A percentile compares a stretch with the other conserved stretches of the same genome.
Evolutionary conservation across 2,113 vertebrate species (phyloP).

Genomic region (Opisthocomus hoazin): DNA sequence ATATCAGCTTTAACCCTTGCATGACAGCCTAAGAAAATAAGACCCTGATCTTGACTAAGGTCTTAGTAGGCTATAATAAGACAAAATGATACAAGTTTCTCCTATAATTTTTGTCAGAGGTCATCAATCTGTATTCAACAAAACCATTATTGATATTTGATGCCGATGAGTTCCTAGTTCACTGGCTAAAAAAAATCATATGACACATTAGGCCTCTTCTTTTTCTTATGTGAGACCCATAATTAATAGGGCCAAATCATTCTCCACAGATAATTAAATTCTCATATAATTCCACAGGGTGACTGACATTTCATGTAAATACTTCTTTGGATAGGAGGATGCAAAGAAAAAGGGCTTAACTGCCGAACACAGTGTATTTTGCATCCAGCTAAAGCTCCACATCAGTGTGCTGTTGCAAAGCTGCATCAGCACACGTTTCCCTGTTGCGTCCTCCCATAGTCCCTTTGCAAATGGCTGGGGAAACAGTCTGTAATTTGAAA

Average conservation of each 20-base stretch:
- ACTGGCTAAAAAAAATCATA: background rate
- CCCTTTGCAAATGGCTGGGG: background rate
- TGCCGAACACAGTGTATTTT: background rate
- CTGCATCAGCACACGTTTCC: background rate
- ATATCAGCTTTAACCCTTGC: constrained; percentile 56
- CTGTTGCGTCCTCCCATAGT: background rate
- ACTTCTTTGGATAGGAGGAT: background rate
- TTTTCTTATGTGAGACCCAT: constrained; percentile 29
- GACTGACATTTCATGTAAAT: constrained; percentile 50
- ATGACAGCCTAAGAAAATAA: constrained; percentile 43
- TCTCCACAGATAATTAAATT: constrained; percentile 51
- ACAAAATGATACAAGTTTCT: constrained; percentile 55
- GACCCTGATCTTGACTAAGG: background rate
- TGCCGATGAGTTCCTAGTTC: constrained; percentile 29
- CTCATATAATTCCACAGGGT: constrained; percentile 31
- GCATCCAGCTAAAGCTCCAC: background rate
- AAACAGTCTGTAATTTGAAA: background rate
- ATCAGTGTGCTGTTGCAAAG: background rate
- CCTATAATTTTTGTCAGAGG: constrained; percentile 60
- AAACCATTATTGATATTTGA: constrained; percentile 54
- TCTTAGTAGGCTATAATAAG: constrained; percentile 51
- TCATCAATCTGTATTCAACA: constrained; percentile 56
- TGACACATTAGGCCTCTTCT: constrained; percentile 41
- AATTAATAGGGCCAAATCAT: constrained; percentile 57
- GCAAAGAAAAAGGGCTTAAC: background rate